A percentile compares a stretch with the other conserved stretches of the same genome.
phyloP scores from a whole-genome alignment of 2,113 vertebrate species.

The Arenaria interpres region DNA sequence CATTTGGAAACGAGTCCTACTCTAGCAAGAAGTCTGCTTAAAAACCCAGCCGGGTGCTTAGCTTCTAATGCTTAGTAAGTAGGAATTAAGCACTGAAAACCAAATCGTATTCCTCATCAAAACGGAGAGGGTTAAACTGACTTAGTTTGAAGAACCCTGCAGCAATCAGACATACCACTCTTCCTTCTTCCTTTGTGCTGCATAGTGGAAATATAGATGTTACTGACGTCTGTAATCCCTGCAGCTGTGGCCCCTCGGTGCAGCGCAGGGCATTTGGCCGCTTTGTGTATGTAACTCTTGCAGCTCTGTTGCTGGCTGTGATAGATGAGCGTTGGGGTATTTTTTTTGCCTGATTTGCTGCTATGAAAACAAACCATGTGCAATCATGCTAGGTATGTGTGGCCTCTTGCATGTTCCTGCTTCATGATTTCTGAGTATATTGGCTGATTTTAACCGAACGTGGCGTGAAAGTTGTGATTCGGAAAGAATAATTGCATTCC shows the following conservation, averaged over 20 bases:
- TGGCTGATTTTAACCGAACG: not conserved
- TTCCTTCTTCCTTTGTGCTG: constrained; percentile 2
- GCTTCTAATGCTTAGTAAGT: not conserved
- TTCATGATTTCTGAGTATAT: not conserved
- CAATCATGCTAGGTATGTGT: not conserved
- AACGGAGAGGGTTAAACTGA: constrained; percentile 2
- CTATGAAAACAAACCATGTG: not conserved
- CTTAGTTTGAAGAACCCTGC: not conserved
- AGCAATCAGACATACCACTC: not conserved
- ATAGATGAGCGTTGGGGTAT: too few species aligned
- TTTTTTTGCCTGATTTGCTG: not conserved
- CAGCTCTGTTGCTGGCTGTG: not conserved
- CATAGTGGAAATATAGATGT: not conserved
- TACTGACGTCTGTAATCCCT: not conserved
- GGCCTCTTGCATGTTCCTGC: not conserved
- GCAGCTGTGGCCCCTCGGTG: not conserved
- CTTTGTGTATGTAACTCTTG: not conserved
- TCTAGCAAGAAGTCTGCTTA: not conserved
- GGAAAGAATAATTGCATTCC: not conserved
- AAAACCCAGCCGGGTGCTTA: not conserved
- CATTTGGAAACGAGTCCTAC: not conserved
- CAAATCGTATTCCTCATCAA: not conserved
- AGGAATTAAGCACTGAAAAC: not conserved
- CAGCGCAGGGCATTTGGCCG: not conserved
- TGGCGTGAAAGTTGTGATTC: not conserved